These are phyloP conservation scores for Xanthorhoe designata DNA, from an alignment of 2,888 invertebrate genomes.

Conservation along the genomic window DNA sequence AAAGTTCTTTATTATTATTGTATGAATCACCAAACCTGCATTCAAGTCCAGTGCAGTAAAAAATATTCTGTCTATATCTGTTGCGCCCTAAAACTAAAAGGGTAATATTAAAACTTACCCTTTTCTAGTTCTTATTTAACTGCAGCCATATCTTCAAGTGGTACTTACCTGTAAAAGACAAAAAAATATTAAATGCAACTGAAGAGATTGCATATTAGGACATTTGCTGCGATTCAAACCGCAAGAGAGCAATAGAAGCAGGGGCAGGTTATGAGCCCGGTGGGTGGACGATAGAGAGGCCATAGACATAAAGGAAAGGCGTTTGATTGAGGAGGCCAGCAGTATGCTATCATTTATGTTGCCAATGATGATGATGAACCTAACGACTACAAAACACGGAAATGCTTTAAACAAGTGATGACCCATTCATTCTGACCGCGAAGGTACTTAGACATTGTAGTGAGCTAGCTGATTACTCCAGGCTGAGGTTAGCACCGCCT, in stretches of 20 bases:
- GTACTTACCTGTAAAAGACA: constrained; percentile 25
- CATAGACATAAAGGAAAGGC: too few relatives aligned
- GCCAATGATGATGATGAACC: too few relatives aligned
- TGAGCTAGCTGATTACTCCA: constrained; percentile 23
- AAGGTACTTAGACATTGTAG: neutral
- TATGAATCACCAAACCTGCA: too few relatives aligned
- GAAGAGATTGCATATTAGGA: neutral
- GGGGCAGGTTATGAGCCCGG: too few relatives aligned
- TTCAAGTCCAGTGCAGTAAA: too few relatives aligned
- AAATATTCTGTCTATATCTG: too few relatives aligned
- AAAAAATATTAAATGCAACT: neutral
- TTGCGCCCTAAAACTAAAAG: neutral
- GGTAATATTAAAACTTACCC: neutral
- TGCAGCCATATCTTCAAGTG: neutral
- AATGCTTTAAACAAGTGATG: neutral
- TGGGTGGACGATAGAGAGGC: too few relatives aligned
- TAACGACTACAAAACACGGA: neutral
- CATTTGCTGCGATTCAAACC: too few relatives aligned
- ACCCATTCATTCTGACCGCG: neutral
- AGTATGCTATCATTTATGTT: too few relatives aligned
- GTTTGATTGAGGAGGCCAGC: too few relatives aligned
- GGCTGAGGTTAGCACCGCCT: constrained; percentile 51
- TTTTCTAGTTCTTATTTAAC: neutral
- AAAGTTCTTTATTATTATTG: too few relatives aligned
- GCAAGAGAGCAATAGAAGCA: too few relatives aligned